These are phyloP conservation scores for Cotesia vestalis DNA, from an alignment of 1,140 invertebrate species.

Conservation along the genomic window DNA sequence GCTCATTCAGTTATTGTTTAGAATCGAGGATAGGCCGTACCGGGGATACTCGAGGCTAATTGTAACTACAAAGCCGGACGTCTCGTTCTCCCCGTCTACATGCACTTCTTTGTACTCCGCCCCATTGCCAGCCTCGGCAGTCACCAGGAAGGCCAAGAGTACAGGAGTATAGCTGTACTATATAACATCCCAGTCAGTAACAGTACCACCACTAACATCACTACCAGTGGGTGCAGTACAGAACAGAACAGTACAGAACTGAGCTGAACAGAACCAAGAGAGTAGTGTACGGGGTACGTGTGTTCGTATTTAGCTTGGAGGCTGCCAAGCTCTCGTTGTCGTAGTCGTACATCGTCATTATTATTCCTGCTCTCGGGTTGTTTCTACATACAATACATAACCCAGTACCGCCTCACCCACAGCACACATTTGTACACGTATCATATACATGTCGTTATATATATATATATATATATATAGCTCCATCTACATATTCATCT, in stretches of 20 bases:
- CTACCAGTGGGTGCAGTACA: too few species aligned
- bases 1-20: slow-evolving; percentile 37
- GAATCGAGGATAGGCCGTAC: slow-evolving; percentile 26
- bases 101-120: slow-evolving; percentile 38
- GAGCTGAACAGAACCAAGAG: not conserved
- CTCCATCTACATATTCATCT: slow-evolving; percentile 28
- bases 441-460: slow-evolving; percentile 38
- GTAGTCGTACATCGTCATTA: slow-evolving; percentile 36
- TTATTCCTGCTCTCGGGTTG: slow-evolving; percentile 25
- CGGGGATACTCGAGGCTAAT: slow-evolving; percentile 37
- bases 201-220: too few species aligned
- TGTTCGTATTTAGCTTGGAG: slow-evolving; percentile 8
- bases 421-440: slow-evolving; percentile 28
- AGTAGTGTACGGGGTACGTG: slow-evolving; percentile 7
- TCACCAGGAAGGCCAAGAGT: not conserved
- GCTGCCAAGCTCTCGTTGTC: slow-evolving; percentile 4
- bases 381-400: slow-evolving; percentile 16
- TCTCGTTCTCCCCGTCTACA: slow-evolving; percentile 25
- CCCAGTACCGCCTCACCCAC: slow-evolving; percentile 37
- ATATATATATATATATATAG: slow-evolving; percentile 38
- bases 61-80: slow-evolving; percentile 41
- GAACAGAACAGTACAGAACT: not conserved
- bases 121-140: slow-evolving; percentile 14
- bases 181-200: too few species aligned
- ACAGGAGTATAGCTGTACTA: slow-evolving; percentile 5